These are phyloP conservation scores for Colius striatus DNA, from an alignment of 2,113 vertebrate genomes.

Conservation along the genomic window DNA sequence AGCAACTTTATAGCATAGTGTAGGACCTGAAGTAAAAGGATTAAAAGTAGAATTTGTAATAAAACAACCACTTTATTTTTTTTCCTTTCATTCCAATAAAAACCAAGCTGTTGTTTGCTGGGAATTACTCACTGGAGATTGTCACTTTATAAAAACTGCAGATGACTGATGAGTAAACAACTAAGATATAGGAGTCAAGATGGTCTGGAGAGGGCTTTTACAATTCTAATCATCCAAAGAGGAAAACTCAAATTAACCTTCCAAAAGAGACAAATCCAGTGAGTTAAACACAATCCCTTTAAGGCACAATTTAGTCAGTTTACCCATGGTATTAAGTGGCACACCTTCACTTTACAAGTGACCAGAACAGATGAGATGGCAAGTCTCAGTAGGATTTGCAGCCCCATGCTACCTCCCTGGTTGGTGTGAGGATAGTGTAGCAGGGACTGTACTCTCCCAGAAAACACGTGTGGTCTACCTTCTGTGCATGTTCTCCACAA, in stretches of 20 bases:
- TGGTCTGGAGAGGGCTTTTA: not conserved
- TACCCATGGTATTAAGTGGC: fast-evolving
- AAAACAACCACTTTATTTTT: not conserved
- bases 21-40: not conserved
- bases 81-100: not conserved
- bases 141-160: fast-evolving
- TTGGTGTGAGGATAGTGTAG: not conserved
- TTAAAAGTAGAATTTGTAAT: not conserved
- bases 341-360: not conserved
- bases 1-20: not conserved
- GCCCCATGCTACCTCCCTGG: not conserved
- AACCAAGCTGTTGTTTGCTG: not conserved
- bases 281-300: not conserved
- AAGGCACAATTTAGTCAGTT: not conserved
- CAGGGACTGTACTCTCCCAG: not conserved
- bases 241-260: not conserved
- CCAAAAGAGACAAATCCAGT: not conserved
- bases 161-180: not conserved
- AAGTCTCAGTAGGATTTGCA: not conserved
- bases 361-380: not conserved
- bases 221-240: not conserved
- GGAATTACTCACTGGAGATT: not conserved
- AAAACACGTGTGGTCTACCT: not conserved
- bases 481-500: not conserved
- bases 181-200: not conserved